Conservation (phyloP, 2,113 vertebrate species). For the Porphyrio hochstetteri region DNA sequence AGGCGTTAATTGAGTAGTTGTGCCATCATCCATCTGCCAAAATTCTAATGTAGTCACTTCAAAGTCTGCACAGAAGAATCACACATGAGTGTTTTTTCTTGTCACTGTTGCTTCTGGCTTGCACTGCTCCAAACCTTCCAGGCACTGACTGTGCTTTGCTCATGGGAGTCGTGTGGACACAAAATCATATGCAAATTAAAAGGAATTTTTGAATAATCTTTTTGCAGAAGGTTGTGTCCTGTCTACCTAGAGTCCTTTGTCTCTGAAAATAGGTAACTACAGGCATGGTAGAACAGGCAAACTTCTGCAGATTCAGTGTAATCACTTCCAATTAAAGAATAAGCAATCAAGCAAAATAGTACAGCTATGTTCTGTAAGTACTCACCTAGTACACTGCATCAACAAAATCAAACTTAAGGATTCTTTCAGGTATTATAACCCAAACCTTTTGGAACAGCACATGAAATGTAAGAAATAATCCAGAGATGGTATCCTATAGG, state of each 20-base stretch:
- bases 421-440: not conserved
- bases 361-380: not conserved
- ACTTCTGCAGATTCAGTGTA: not conserved
- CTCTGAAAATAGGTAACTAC: not conserved
- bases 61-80: not conserved
- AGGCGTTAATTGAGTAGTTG: not conserved
- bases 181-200: not conserved
- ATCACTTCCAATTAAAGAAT: not conserved
- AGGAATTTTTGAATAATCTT: not conserved
- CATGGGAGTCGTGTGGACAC: not conserved
- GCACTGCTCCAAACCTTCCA: not conserved
- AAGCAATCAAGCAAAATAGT: not conserved
- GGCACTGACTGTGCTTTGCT: not conserved
- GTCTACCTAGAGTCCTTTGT: not conserved
- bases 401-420: not conserved
- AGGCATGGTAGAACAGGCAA: not conserved
- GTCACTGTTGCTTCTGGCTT: not conserved
- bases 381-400: not conserved
- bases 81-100: not conserved
- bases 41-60: not conserved
- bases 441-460: not conserved
- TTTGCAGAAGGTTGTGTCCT: not conserved
- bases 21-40: not conserved
- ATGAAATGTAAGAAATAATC: not conserved
- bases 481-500: not conserved